A percentile compares a stretch with the other conserved stretches of the same genome.
phyloP scores from a whole-genome alignment of 2,797 vertebrate species.

The Danio choprae region DNA sequence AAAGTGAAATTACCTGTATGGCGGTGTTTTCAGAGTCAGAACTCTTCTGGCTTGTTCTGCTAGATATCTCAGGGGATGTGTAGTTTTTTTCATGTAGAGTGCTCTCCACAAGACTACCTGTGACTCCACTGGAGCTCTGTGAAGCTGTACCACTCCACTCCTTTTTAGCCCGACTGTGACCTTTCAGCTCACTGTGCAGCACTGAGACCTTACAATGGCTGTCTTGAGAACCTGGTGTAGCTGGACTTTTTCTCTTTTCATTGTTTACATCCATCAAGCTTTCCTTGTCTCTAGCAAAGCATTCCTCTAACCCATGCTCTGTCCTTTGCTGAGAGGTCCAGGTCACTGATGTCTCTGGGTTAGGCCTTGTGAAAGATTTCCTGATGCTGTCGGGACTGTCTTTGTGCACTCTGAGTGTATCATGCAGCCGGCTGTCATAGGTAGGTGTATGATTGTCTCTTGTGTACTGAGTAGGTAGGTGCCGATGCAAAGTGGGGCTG shows the following conservation, averaged over 20 bases:
- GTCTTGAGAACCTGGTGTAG: constrained; percentile 23
- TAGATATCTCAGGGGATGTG: constrained; percentile 71
- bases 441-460: constrained; percentile 52
- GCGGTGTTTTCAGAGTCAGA: constrained; percentile 65
- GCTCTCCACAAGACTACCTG: constrained; percentile 68
- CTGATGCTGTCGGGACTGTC: constrained; percentile 58
- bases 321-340: constrained; percentile 62
- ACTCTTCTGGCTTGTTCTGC: constrained; percentile 69
- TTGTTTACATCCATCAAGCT: constrained; percentile 41
- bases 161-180: constrained; percentile 56
- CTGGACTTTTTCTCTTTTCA: constrained; percentile 39
- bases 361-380: constrained; percentile 47
- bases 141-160: constrained; percentile 62
- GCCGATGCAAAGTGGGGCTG: constrained; percentile 60
- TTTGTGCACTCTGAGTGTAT: constrained; percentile 31
- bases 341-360: constrained; percentile 58
- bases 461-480: constrained; percentile 66
- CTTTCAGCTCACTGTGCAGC: constrained; percentile 48
- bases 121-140: constrained; percentile 78
- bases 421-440: constrained; percentile 47
- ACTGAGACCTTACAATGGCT: neutral
- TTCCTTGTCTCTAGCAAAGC: constrained; percentile 5
- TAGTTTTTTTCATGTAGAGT: constrained; percentile 66
- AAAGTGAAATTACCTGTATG: constrained; percentile 69
- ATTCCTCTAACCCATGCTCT: constrained; percentile 50